phyloP scores from a whole-genome alignment of 2,888 invertebrate genomes.

The Heterodera filipjevi region DNA sequence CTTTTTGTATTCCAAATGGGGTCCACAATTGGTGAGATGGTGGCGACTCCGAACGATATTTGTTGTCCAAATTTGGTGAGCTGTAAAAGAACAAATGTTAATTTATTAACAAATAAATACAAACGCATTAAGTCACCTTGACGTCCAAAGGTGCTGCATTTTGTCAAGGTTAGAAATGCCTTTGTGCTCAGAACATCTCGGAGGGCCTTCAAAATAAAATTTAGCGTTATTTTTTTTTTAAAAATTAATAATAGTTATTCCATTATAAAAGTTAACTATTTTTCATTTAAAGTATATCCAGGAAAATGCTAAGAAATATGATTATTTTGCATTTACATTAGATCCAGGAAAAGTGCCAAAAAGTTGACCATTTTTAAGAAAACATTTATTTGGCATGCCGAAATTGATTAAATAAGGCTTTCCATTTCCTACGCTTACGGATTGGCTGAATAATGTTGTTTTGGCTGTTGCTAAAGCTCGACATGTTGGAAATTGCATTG shows the following conservation, averaged over 20 bases:
- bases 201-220: too few species aligned
- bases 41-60: not conserved
- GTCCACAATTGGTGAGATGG: not conserved
- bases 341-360: too few species aligned
- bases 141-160: slow-evolving; percentile 9
- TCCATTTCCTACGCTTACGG: not conserved
- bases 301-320: too few species aligned
- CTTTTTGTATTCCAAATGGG: not conserved
- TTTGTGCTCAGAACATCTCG: too few species aligned
- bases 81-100: not conserved
- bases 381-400: too few species aligned
- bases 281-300: too few species aligned
- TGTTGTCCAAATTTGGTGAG: slow-evolving; percentile 8
- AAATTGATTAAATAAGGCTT: not conserved
- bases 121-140: not conserved
- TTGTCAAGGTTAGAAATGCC: not conserved
- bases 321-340: too few species aligned
- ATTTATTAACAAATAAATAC: not conserved
- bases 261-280: too few species aligned
- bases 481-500: not conserved
- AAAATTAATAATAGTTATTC: too few species aligned
- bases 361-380: too few species aligned
- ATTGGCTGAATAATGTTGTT: not conserved
- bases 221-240: too few species aligned
- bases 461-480: not conserved